Base-by-base conservation (phyloP, 2,888 invertebrate genomes). In the Aleiodes testaceus region DNA sequence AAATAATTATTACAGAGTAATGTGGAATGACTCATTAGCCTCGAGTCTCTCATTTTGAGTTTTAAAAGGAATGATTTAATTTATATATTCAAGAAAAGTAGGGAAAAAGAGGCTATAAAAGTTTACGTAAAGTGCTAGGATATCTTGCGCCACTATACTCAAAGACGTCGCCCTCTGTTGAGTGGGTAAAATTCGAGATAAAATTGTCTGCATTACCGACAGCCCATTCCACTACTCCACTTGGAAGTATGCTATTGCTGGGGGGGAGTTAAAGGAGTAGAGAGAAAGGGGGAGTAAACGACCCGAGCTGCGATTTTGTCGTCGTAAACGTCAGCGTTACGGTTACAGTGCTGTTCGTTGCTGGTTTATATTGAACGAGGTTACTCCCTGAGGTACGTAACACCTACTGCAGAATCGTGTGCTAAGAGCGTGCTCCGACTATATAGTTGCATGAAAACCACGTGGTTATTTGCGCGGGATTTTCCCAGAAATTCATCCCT, bases 281-380 rank as follows among this genome's bases (percentile, higher is more conserved):
- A 67, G 18, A 20, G 74, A 74, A 72, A n/a, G 79, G 81, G 79
- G 81, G 82, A 82, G 83, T 82, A 87, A 87, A 87, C 87, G 86
- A 86, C 84, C 84, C 81, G 78, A 85, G 85, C 87, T 82, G 85
- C 87, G 87, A 87, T 87, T 87, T 87, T 86, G 85, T 85, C 83
- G 85, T 87, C 87, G 87, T 87, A 87, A 87, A 87, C 87, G 87
- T 87, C 87, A 87, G 84, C 85, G 86, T 87, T 87, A 87, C 86
- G 87, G 85, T 87, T 87, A 87, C 87, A 85, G 85, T 83, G 86
- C 86, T 86, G 84, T 86, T 87, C 83, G 81, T 84, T 79, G 85
- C 84, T 85, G 82, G 85, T 85, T 87, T 87, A 87, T 87, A 87
- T 86, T 84, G 85, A 85, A 87, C 84, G 83, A 84, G 86, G 83